Evolutionary conservation across 2,797 vertebrate genomes (phyloP), one percentile per base, ranked within the genome.

Genomic region (Dendrocincla tyrannina): DNA sequence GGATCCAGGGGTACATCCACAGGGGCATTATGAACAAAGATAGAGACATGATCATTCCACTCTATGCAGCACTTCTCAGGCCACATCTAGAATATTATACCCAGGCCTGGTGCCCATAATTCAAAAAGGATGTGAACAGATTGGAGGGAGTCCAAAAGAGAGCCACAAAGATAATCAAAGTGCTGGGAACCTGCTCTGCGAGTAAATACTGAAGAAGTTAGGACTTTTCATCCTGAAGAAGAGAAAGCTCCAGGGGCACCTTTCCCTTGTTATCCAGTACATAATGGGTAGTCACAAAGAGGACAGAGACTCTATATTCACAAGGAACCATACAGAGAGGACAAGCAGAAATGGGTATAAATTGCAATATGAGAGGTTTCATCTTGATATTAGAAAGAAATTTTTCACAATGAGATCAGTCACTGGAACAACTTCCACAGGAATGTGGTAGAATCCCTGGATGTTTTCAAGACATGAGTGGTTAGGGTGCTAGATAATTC

Each of bases 1-100:
- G 1, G 15, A 68, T 67, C 15, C 13, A 42, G 27, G 25, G 23
- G 11, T 72, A 22, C 53, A 66, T 24, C 32, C 16, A 18, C 23
- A 25, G 27, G 4, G 18, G 11, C 22, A 55, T 33, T 73, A 30
- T 28, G 10, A 55, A 9, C 22, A 73, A 66, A 67, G 20, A 28
- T 1, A 42, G 35, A 85, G 30, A 10, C 1, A 2, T 25, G 37
- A n/a, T 70, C 53, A 49, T 74, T 13, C 35, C 2, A 2, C 8
- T n/a, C 32, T 67, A 17, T 28, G 32, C 8, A 55, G 23, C 47
- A 55, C 19, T 44, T 70, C 4, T 46, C 20, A 66, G 60, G 37
- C 18, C 27, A 14, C 59, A 28, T 27, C 35, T 44, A 28, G 22
- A 69, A 35, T 24, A 13, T 30, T 37, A 9, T 42, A 10, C n/a